A percentile compares a stretch with the other conserved stretches of the same genome.
Evolutionary conservation across 2,113 vertebrate genomes (phyloP).

Genomic region (Heterotilapia buettikoferi): DNA sequence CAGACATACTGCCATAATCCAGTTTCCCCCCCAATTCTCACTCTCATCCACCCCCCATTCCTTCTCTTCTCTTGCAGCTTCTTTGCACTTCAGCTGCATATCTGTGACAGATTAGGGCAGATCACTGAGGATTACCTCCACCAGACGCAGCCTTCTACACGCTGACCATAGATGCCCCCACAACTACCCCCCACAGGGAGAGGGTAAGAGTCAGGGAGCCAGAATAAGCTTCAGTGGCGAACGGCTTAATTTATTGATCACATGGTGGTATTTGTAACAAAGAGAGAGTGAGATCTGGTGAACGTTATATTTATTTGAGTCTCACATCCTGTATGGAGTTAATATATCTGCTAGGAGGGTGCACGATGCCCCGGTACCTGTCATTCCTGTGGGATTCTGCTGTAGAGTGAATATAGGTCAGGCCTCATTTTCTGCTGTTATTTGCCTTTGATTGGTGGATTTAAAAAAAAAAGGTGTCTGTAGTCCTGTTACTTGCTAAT

Average conservation of each 20-base stretch:
- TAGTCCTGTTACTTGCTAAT: constrained; percentile 11
- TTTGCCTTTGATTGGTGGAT: constrained; percentile 39
- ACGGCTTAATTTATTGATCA: not conserved
- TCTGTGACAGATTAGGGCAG: constrained; percentile 78
- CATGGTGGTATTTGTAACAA: not conserved
- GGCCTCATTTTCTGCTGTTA: constrained; percentile 22
- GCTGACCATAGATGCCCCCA: constrained; percentile 52
- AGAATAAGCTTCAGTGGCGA: not conserved
- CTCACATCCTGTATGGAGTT: not conserved
- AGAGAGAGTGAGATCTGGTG: not conserved
- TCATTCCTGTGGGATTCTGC: constrained; percentile 19
- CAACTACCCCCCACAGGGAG: not conserved
- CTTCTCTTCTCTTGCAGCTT: constrained; percentile 43
- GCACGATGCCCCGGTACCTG: constrained; percentile 22
- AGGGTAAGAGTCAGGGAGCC: not conserved
- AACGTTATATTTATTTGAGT: not conserved
- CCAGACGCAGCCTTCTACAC: constrained; percentile 55
- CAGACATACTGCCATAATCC: constrained; percentile 73
- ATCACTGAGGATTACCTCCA: constrained; percentile 75
- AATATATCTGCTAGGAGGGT: not conserved
- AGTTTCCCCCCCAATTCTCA: not conserved
- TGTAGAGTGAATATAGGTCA: constrained; percentile 57
- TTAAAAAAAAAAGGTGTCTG: constrained; percentile 11
- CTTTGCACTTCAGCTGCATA: constrained; percentile 65
- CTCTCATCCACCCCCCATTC: not conserved